phyloP scores from a whole-genome alignment of 2,113 vertebrate genomes.

The Apistogramma diplotaenia region DNA sequence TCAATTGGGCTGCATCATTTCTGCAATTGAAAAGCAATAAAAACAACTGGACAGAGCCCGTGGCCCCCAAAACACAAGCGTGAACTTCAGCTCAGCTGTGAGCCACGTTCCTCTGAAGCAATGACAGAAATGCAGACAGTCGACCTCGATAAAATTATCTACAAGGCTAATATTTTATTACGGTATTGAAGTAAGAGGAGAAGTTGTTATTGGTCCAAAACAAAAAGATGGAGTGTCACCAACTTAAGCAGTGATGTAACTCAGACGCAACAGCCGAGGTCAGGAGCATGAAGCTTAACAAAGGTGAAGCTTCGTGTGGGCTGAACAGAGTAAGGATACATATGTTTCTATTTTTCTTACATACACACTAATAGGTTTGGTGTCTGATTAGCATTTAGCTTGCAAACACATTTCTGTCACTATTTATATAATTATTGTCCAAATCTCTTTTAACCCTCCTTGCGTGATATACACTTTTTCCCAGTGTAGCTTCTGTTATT shows the following conservation, averaged over 20 bases:
- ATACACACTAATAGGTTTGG: not conserved
- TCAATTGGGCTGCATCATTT: not conserved
- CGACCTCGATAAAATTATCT: not conserved
- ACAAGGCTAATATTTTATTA: not conserved
- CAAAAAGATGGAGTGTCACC: not conserved
- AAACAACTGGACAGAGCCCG: not conserved
- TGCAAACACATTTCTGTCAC: not conserved
- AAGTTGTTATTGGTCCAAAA: not conserved
- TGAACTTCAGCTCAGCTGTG: not conserved
- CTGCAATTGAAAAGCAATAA: constrained; percentile 8
- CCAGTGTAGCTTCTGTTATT: not conserved
- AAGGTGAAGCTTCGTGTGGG: not conserved
- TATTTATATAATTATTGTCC: not conserved
- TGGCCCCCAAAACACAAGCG: not conserved
- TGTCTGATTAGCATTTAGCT: not conserved
- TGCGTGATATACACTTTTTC: not conserved
- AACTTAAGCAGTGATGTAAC: constrained; percentile 17
- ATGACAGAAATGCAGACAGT: not conserved
- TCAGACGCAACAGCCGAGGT: not conserved
- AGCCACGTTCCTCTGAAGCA: not conserved
- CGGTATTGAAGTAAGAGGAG: not conserved
- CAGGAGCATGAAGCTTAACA: not conserved
- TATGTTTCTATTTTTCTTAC: not conserved
- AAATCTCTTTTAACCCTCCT: not conserved
- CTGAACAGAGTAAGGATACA: not conserved